Evolutionary conservation across 2,113 vertebrate species (phyloP), one percentile per base, ranked within the genome.

Genomic region (Patagioenas fasciata): DNA sequence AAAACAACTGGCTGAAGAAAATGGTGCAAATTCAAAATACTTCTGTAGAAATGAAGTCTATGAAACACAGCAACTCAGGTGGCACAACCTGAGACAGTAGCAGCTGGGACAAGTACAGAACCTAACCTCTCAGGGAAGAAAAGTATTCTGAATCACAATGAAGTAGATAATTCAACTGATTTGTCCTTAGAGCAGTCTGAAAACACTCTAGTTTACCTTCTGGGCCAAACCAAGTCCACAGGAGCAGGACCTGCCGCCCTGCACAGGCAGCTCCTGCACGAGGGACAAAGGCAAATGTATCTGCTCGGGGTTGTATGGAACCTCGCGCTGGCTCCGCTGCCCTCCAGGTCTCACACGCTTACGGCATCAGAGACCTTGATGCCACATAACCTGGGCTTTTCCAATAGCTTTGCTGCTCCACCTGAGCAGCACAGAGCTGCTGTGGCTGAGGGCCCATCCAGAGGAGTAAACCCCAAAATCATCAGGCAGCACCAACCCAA

Each of bases 371-470:
- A 42, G 31, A 5, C 6, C 16, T 21, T 4, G 57, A 21, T 2
- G 9, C 8, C 50, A 60, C 4, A 2, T 1, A 31, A 64, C 2
- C 65, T 29, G 8, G 64, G 13, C 4, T 2, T 5, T 16, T 36
- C 71, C 42, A 31, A 0, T 5, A n/a, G 17, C 6, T 73, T 20
- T 48, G 34, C 50, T 61, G 44, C 51, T 53, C 57, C 48, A 15
- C 13, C 28, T 1, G 1, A 69, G 65, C 53, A 38, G 48, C 1
- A 8, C 31, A 64, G 74, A 83, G 56, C 36, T 88, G 56, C 69
- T 31, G 15, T 5, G n/a, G 12, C 17, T 18, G 18, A 60, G 42
- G 65, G 29, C 19, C 15, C 10, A 19, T 5, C 28, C 38, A 9
- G 0, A 34, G 21, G n/a, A 15, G 5, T 15, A 16, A 3, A 36